phyloP scores from a whole-genome alignment of 2,888 invertebrate species.

The Timandra comae region DNA sequence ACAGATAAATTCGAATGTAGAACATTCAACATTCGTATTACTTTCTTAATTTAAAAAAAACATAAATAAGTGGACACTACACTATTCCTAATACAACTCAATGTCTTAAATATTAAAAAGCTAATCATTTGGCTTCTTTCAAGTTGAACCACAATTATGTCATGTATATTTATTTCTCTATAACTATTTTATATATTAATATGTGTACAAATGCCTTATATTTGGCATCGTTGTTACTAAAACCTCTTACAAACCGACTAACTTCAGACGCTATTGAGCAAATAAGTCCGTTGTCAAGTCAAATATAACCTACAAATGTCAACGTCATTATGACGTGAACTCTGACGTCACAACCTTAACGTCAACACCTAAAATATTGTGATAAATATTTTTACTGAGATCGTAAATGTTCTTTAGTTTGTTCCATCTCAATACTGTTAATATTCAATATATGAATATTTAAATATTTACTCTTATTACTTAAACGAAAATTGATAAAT shows the following conservation, averaged over 20 bases:
- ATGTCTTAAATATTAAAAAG: conserved; percentile 51
- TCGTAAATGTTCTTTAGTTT: conserved; percentile 60
- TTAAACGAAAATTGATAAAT: conserved; percentile 35
- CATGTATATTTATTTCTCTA: conserved; percentile 48
- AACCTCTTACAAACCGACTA: too few species aligned
- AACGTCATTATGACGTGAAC: too few species aligned
- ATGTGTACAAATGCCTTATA: conserved; percentile 55
- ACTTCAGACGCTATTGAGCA: too few species aligned
- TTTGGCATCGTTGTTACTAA: conserved; percentile 63
- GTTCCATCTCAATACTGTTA: conserved; percentile 58
- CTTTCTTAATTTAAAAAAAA: conserved; percentile 1
- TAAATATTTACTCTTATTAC: too few species aligned
- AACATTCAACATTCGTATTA: neutral
- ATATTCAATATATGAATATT: too few species aligned
- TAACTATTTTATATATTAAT: conserved; percentile 27
- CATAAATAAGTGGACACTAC: conserved; percentile 24
- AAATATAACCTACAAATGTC: too few species aligned
- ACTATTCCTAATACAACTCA: conserved; percentile 27
- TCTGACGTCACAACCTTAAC: too few species aligned
- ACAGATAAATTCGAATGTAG: neutral
- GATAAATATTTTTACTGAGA: conserved; percentile 63
- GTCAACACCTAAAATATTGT: conserved; percentile 36
- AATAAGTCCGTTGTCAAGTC: too few species aligned
- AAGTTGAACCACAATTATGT: conserved; percentile 75
- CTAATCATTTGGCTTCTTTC: conserved; percentile 75